Evolutionary conservation across 1,140 invertebrate species (phyloP).

Genomic region (Tetraneura akinire): DNA sequence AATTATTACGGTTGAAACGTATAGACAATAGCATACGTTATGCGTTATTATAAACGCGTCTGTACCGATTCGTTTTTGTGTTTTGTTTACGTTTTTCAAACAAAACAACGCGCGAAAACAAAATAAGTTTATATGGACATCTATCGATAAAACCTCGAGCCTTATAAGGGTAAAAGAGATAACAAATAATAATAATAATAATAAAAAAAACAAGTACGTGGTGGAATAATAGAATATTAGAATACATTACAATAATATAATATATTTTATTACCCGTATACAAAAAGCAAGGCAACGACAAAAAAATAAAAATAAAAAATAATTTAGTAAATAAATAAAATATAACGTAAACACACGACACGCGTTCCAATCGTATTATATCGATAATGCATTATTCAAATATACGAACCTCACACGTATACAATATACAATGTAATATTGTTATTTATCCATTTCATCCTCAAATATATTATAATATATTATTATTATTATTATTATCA

Average conservation of each 20-base stretch:
- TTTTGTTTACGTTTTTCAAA: background rate
- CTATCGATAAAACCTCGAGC: conserved; percentile 10
- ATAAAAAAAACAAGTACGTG: too few relatives aligned
- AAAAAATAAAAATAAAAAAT: too few relatives aligned
- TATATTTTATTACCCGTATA: background rate
- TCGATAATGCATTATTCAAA: too few relatives aligned
- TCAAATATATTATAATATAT: background rate
- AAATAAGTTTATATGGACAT: background rate
- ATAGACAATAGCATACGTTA: too few relatives aligned
- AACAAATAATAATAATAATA: too few relatives aligned
- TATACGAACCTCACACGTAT: too few relatives aligned
- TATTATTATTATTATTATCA: background rate
- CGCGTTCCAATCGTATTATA: background rate
- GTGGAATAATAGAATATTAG: too few relatives aligned
- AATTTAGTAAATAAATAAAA: background rate
- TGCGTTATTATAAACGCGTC: too few relatives aligned
- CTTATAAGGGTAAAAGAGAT: background rate
- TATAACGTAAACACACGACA: background rate
- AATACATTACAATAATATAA: background rate
- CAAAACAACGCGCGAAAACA: background rate
- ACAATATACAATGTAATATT: too few relatives aligned
- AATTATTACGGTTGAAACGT: too few relatives aligned
- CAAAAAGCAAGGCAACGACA: background rate
- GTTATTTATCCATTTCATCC: background rate
- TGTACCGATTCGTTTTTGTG: too few relatives aligned